Conservation (phyloP, 2,113 vertebrate genomes). For the Stegostoma tigrinum region DNA sequence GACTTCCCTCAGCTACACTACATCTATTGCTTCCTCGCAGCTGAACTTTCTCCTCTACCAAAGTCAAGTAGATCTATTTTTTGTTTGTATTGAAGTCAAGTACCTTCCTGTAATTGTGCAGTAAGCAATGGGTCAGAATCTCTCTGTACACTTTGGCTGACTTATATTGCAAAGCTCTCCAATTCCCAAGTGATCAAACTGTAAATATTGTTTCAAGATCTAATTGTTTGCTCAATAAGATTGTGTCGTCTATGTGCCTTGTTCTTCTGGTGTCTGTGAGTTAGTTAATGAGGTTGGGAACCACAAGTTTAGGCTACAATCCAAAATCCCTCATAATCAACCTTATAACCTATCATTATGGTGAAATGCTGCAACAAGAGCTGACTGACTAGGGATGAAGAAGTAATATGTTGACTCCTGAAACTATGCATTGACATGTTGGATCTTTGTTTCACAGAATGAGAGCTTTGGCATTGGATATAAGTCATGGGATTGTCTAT, state of each 20-base stretch:
- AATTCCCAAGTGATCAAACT: not conserved
- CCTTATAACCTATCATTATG: conserved; percentile 21
- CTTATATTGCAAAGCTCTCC: not conserved
- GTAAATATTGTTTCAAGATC: not conserved
- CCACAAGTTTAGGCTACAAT: not conserved
- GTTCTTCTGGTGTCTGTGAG: conserved; percentile 15
- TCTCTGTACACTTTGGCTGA: not conserved
- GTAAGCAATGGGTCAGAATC: not conserved
- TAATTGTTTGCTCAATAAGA: not conserved
- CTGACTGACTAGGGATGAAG: not conserved
- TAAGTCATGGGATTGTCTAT: not conserved
- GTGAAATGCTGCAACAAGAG: not conserved
- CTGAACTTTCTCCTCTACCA: not conserved
- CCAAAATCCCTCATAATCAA: not conserved
- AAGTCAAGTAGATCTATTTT: not conserved
- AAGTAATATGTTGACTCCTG: not conserved
- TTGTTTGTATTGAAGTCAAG: not conserved
- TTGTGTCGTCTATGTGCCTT: not conserved
- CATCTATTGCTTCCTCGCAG: not conserved
- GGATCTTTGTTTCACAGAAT: conserved; percentile 23
- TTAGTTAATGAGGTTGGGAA: not conserved
- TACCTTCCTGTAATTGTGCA: not conserved
- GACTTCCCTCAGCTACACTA: not conserved
- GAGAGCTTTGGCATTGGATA: not conserved
- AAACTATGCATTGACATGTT: conserved; percentile 21